Evolutionary conservation across 2,888 invertebrate genomes (phyloP).

Genomic region (Machimus atricapillus): DNA sequence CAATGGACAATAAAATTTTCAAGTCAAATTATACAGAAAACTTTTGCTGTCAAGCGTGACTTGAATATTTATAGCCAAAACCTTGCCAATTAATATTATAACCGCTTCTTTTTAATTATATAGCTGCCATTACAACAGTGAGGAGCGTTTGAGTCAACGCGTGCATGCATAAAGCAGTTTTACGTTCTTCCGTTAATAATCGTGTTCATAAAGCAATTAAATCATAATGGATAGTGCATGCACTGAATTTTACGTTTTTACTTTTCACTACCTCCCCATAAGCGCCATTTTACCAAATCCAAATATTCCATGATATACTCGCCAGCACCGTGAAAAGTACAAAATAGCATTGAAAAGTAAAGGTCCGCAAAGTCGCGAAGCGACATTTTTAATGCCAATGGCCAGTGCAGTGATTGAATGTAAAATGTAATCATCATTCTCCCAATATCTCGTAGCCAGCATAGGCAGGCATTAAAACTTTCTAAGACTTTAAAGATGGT

Average conservation of each 20-base stretch:
- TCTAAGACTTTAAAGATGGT: conserved; percentile 25
- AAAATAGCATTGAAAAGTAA: background rate
- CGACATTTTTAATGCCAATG: background rate
- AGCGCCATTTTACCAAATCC: background rate
- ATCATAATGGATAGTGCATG: background rate
- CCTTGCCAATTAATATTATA: background rate
- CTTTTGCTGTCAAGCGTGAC: background rate
- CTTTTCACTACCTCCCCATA: background rate
- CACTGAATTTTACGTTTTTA: background rate
- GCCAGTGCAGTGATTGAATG: background rate
- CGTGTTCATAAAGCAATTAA: conserved; percentile 17
- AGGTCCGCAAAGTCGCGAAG: background rate
- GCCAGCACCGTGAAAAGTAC: background rate
- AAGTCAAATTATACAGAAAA: background rate
- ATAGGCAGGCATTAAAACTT: conserved; percentile 35
- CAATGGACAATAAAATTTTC: background rate
- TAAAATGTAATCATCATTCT: background rate
- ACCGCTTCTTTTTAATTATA: background rate
- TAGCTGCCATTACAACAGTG: background rate
- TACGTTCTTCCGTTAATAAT: background rate
- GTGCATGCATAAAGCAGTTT: background rate
- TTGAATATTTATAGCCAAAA: background rate
- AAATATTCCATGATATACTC: background rate
- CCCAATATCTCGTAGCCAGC: background rate
- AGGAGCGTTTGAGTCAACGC: background rate